Percentiles rank a stretch among this genome's conserved stretches.
These are phyloP conservation scores for Okamejei kenojei DNA, from an alignment of 2,797 vertebrate species.

Conservation along the genomic window DNA sequence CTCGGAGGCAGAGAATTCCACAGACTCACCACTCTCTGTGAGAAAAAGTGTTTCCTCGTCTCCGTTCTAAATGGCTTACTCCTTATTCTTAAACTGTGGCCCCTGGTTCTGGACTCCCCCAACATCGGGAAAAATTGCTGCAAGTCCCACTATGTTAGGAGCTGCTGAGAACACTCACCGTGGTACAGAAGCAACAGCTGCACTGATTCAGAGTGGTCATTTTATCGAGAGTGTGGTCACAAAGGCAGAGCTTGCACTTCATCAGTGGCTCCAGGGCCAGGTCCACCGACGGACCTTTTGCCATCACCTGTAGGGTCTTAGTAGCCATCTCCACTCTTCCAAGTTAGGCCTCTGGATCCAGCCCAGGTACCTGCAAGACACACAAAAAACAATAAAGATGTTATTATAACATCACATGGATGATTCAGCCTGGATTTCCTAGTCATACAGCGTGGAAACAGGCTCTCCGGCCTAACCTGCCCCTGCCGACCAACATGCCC, in stretches of 20 bases:
- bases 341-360: constrained; percentile 44
- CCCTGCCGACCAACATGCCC: too few relatives aligned
- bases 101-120: too few relatives aligned
- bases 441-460: not conserved
- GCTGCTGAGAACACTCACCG: constrained; percentile 56
- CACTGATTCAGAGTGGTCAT: constrained; percentile 75
- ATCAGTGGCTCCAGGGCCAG: constrained; percentile 56
- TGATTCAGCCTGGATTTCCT: not conserved
- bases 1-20: too few relatives aligned
- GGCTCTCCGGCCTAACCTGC: too few relatives aligned
- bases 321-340: constrained; percentile 53
- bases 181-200: constrained; percentile 78
- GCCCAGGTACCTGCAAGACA: constrained; percentile 56
- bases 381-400: not conserved
- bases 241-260: constrained; percentile 87
- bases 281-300: constrained; percentile 46
- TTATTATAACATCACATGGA: not conserved
- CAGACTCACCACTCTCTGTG: too few relatives aligned
- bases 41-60: too few relatives aligned
- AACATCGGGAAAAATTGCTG: not conserved
- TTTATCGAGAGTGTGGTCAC: constrained; percentile 66
- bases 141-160: not conserved
- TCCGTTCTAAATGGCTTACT: too few relatives aligned
- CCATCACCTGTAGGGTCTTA: constrained; percentile 51
- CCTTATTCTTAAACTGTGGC: too few relatives aligned